A percentile compares a stretch with the other conserved stretches of the same genome.
phyloP scores from a whole-genome alignment of 2,888 invertebrate genomes.

The Pemphredon lugubris region DNA sequence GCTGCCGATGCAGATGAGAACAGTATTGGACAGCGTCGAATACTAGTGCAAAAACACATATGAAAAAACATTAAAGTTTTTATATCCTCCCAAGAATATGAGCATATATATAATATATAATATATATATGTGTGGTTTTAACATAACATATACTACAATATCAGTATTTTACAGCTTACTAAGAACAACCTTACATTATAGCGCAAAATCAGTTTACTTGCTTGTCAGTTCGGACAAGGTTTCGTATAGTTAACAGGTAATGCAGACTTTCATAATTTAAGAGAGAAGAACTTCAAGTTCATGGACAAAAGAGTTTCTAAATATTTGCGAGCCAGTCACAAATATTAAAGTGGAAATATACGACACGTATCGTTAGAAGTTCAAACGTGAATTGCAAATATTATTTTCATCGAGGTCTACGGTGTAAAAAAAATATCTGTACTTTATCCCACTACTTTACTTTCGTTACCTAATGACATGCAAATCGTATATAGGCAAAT shows the following conservation, averaged over 20 bases:
- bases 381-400: slow-evolving; percentile 39
- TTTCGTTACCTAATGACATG: slow-evolving; percentile 43
- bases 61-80: slow-evolving; percentile 72
- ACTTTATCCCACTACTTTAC: slow-evolving; percentile 31
- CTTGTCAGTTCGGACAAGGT: slow-evolving; percentile 46
- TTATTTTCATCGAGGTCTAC: slow-evolving; percentile 31
- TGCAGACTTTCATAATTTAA: slow-evolving; percentile 59
- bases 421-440: slow-evolving; percentile 44
- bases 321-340: slow-evolving; percentile 60
- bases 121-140: slow-evolving; percentile 43
- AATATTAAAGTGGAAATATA: slow-evolving; percentile 42
- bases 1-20: slow-evolving; percentile 45
- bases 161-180: slow-evolving; percentile 65
- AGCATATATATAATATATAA: slow-evolving; percentile 40
- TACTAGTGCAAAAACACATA: slow-evolving; percentile 59
- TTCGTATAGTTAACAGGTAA: slow-evolving; percentile 41
- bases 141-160: slow-evolving; percentile 65
- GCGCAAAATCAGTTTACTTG: slow-evolving; percentile 47
- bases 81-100: slow-evolving; percentile 73
- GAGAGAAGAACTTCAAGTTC: slow-evolving; percentile 50
- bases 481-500: slow-evolving; percentile 32
- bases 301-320: slow-evolving; percentile 42
- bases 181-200: slow-evolving; percentile 52
- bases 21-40: slow-evolving; percentile 48
- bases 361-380: slow-evolving; percentile 18